Percentiles rank a stretch among this genome's conserved stretches.
Conservation (phyloP, 2,797 vertebrate species). For the Manis javanica region DNA sequence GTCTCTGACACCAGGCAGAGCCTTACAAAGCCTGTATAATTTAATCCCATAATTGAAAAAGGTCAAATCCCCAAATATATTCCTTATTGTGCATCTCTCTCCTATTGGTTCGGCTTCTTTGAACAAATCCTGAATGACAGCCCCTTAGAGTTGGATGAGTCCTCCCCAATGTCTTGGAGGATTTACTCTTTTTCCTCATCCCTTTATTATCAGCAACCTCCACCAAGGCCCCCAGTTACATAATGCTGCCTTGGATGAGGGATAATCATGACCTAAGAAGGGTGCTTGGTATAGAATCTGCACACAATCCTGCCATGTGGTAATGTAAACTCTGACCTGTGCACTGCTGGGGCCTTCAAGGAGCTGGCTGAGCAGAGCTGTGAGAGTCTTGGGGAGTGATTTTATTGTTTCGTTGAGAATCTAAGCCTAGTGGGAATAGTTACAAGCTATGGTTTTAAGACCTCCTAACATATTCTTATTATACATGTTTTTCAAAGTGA, state of each 20-base stretch:
- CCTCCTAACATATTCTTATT: background rate
- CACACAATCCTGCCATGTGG: background rate
- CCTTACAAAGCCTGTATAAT: background rate
- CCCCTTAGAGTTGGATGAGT: background rate
- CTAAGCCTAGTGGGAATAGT: background rate
- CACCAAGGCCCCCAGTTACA: background rate
- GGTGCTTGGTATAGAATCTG: background rate
- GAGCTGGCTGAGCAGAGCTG: background rate
- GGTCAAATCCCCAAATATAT: background rate
- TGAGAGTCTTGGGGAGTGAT: background rate
- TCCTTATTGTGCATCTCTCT: background rate
- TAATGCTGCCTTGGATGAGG: background rate
- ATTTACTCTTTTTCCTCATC: background rate
- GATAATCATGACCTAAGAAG: background rate
- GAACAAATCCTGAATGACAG: background rate
- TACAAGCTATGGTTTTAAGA: constrained; percentile 2
- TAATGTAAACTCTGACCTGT: background rate
- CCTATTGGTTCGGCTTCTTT: background rate
- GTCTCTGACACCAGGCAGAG: background rate
- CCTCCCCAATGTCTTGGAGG: background rate
- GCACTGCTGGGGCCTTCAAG: background rate
- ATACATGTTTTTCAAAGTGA: background rate
- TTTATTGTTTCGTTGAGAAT: background rate
- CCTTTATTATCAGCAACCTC: background rate
- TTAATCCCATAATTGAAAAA: background rate